Conservation (phyloP, 2,113 vertebrate genomes). For the Heteronetta atricapilla region DNA sequence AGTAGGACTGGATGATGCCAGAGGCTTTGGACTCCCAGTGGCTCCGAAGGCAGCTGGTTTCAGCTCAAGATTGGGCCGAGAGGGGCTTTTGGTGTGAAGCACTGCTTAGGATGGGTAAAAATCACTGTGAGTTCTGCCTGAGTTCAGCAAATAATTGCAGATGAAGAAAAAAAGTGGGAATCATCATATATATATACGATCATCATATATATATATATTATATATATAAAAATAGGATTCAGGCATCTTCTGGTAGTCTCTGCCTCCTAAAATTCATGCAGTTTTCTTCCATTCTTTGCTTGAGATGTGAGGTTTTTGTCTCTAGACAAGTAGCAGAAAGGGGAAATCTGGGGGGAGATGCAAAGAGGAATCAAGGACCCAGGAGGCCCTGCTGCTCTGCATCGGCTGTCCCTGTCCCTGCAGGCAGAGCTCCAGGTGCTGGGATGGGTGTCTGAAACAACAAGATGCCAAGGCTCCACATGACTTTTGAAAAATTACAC, state of each 20-base stretch:
- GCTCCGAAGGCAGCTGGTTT: neutral
- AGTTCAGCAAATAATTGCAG: neutral
- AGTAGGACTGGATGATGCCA: neutral
- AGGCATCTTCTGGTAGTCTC: neutral
- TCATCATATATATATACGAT: fast-evolving
- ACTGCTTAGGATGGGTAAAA: neutral
- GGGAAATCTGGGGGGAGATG: neutral
- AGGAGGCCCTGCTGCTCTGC: neutral
- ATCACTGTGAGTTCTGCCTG: neutral
- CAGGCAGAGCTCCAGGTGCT: neutral
- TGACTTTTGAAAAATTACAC: neutral
- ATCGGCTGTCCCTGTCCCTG: neutral
- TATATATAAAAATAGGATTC: neutral
- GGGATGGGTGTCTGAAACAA: neutral
- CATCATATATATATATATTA: fast-evolving
- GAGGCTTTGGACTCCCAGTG: neutral
- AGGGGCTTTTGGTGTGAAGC: neutral
- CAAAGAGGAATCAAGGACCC: neutral
- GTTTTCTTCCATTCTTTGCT: neutral
- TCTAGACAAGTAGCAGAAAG: neutral
- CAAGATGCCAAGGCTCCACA: neutral
- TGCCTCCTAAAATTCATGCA: neutral
- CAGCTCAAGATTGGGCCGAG: neutral
- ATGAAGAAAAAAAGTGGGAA: neutral
- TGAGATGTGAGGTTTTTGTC: neutral